phyloP scores from a whole-genome alignment of 2,888 invertebrate genomes.

The Perizoma flavofasciatum region DNA sequence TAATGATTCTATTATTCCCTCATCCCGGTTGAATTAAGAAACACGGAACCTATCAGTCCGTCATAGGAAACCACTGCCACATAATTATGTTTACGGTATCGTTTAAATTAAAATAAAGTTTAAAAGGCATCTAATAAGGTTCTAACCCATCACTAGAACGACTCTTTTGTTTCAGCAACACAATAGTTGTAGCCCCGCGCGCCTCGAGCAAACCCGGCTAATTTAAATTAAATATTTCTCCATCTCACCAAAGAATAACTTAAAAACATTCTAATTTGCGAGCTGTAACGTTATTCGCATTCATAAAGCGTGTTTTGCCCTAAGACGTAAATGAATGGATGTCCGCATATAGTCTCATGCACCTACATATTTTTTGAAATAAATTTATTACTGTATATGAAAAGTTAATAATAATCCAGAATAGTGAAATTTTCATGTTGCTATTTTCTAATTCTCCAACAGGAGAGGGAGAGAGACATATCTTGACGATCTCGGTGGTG shows the following conservation, averaged over 20 bases:
- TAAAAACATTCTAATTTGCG: slow-evolving; percentile 46
- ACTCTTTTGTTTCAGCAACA: slow-evolving; percentile 38
- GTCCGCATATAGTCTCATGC: slow-evolving; percentile 51
- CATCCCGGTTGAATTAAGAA: too few relatives aligned
- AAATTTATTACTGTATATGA: slow-evolving; percentile 42
- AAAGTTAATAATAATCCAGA: too few relatives aligned
- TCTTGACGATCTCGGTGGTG: too few relatives aligned
- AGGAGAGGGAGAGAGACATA: too few relatives aligned
- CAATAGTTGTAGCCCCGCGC: slow-evolving; percentile 36
- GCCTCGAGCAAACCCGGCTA: slow-evolving; percentile 39
- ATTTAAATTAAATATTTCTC: slow-evolving; percentile 55
- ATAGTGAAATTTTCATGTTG: slow-evolving; percentile 23
- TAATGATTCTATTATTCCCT: too few relatives aligned
- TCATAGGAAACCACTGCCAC: too few relatives aligned
- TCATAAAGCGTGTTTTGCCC: slow-evolving; percentile 63
- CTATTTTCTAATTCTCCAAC: not conserved
- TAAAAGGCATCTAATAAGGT: slow-evolving; percentile 23
- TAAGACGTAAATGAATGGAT: slow-evolving; percentile 63
- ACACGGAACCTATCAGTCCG: too few relatives aligned
- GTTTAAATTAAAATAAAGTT: too few relatives aligned
- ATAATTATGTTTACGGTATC: too few relatives aligned
- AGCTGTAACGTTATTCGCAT: slow-evolving; percentile 58
- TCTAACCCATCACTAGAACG: slow-evolving; percentile 34
- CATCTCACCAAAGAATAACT: slow-evolving; percentile 45
- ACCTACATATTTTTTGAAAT: slow-evolving; percentile 35